Evolutionary conservation across 2,888 invertebrate genomes (phyloP), one percentile per base, ranked within the genome.

Genomic region (Hylaea fasciaria): DNA sequence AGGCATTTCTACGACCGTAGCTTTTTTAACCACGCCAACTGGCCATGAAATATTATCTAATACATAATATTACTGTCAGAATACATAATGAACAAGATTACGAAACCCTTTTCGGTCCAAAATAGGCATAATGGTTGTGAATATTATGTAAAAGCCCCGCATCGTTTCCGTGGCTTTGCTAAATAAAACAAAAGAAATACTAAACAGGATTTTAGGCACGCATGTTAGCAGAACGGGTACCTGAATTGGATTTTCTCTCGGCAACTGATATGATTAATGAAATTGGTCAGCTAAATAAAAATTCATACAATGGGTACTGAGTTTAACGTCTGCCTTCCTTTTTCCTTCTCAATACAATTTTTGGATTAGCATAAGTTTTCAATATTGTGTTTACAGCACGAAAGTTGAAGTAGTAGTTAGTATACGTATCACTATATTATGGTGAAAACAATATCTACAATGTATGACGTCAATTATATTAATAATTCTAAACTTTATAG

Each of bases 31-130:
- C 52, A 60, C 48, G 65, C 64, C 62, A 51, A 64, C 41, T 60
- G 47, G 59, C 53, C 55, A 62, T 58, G 56, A 68, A 54, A 63
- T 60, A 57, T 50, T 50, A 57, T 52, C 39, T 53, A 48, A 47
- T 54, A 67, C 66, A 70, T 70, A 61, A 61, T 66, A 63, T 66
- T 67, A 58, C 50, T 50, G 49, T 56, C 61, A 57, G 64, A 66
- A 68, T 73, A 68, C 65, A 64, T 73, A 71, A 73, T 73, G 68
- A 74, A 66, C 65, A 55, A 65, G 69, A 69, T 72, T 72, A 74
- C 68, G 65, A 64, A 69, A 72, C 72, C 71, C 68, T 73, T 70
- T 71, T 73, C 64, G 70, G 70, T 66, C 65, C 66, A 60, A 69
- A 68, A 69, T 71, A 69, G 52, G 56, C 29, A 72, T 66, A 69